phyloP scores from a whole-genome alignment of 2,113 vertebrate genomes.

The Catharus bicknelli region DNA sequence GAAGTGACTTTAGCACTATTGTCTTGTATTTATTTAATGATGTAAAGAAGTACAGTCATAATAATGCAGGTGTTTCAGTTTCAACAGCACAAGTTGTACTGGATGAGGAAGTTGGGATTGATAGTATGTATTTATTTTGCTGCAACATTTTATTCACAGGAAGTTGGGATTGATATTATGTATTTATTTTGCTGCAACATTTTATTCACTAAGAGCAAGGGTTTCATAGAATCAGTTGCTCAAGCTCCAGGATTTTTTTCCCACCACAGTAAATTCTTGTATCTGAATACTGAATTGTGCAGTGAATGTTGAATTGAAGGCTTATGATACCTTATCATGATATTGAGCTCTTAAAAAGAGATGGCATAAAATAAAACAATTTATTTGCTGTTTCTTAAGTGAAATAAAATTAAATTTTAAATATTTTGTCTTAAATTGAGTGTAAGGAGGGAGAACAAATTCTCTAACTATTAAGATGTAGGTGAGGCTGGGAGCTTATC shows the following conservation, averaged over 20 bases:
- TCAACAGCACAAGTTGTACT: no score
- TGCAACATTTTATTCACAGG: background rate
- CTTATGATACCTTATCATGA: background rate
- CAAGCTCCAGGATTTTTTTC: accelerated
- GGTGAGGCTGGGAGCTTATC: background rate
- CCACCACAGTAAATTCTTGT: background rate
- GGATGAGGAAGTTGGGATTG: background rate
- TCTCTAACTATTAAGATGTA: background rate
- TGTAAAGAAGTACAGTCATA: slow-evolving; percentile 73
- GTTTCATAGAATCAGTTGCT: background rate
- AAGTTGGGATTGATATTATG: background rate
- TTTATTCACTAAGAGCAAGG: background rate
- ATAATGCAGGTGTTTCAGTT: background rate
- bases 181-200: background rate
- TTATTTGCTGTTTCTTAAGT: background rate
- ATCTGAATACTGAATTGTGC: background rate
- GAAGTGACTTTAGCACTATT: background rate
- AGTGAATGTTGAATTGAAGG: background rate
- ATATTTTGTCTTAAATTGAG: background rate
- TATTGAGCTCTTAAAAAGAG: background rate
- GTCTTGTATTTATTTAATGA: background rate
- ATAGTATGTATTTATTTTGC: background rate
- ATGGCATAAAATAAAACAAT: background rate
- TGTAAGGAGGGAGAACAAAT: background rate
- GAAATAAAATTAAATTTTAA: background rate